These are phyloP conservation scores for Lepus oiostolus DNA, from an alignment of 2,797 vertebrate species.

Conservation along the genomic window DNA sequence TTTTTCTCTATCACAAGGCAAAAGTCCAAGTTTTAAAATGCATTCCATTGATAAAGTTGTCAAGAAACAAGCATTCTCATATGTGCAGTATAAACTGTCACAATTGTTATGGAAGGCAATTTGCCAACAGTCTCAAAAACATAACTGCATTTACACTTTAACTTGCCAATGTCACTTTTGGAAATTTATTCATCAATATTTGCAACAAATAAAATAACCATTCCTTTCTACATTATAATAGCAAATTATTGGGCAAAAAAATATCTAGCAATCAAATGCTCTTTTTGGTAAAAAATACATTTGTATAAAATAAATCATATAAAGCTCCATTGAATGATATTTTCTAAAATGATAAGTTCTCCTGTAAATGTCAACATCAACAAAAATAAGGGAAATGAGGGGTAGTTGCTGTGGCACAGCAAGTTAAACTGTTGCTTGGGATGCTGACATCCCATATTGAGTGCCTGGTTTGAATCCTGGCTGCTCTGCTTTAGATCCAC, in stretches of 20 bases:
- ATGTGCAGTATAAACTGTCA: neutral
- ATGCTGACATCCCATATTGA: too few species aligned
- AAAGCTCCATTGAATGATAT: neutral
- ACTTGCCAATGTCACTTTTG: neutral
- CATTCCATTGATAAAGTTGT: neutral
- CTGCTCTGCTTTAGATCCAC: too few species aligned
- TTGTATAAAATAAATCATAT: neutral
- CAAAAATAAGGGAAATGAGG: too few species aligned
- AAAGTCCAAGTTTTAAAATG: neutral
- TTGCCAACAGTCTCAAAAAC: neutral
- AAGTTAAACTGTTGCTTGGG: too few species aligned
- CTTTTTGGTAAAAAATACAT: neutral
- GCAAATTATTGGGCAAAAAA: accelerated
- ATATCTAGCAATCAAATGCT: neutral
- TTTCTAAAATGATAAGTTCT: neutral
- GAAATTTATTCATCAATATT: neutral
- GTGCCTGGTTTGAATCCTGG: too few species aligned
- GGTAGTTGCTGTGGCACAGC: too few species aligned
- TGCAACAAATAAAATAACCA: neutral
- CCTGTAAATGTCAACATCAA: neutral
- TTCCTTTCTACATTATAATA: neutral
- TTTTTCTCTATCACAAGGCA: neutral
- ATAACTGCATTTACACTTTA: neutral
- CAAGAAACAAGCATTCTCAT: neutral
- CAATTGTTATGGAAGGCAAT: neutral